These are phyloP conservation scores for Lithosia quadra DNA, from an alignment of 2,888 invertebrate species.

Conservation along the genomic window DNA sequence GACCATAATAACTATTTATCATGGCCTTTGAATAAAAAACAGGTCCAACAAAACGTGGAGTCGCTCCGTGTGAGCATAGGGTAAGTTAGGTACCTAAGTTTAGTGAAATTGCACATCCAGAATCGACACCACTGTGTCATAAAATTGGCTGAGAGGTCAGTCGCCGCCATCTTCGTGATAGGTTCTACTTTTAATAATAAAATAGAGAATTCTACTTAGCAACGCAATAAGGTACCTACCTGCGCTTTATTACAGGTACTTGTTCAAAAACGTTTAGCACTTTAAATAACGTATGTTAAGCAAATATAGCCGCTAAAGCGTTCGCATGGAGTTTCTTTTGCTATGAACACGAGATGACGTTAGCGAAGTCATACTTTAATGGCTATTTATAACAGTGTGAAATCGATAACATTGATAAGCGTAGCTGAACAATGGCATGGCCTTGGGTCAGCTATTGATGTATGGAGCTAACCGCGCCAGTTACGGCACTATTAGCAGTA, in stretches of 20 bases:
- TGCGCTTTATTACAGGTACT: not conserved
- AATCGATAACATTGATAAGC: constrained; percentile 59
- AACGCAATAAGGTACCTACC: too few species aligned
- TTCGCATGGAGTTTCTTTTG: constrained; percentile 7
- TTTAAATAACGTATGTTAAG: not conserved
- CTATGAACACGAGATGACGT: not conserved
- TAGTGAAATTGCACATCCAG: too few species aligned
- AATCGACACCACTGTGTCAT: too few species aligned
- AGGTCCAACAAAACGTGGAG: too few species aligned
- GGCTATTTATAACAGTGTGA: constrained; percentile 29
- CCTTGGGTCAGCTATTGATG: constrained; percentile 36
- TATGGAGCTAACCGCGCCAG: not conserved
- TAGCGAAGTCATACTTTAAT: constrained; percentile 11
- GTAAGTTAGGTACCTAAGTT: too few species aligned
- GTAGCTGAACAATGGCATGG: constrained; percentile 43
- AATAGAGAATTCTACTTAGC: too few species aligned
- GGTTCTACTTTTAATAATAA: not conserved
- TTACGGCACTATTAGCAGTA: not conserved
- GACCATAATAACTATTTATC: too few species aligned
- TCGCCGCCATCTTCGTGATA: too few species aligned
- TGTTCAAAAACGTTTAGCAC: not conserved
- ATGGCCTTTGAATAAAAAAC: too few species aligned
- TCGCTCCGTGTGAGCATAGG: too few species aligned
- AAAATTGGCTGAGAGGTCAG: too few species aligned
- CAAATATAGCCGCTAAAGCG: not conserved